Conservation (phyloP, 1,140 invertebrate genomes). For the Ptiloglossa arizonensis region DNA sequence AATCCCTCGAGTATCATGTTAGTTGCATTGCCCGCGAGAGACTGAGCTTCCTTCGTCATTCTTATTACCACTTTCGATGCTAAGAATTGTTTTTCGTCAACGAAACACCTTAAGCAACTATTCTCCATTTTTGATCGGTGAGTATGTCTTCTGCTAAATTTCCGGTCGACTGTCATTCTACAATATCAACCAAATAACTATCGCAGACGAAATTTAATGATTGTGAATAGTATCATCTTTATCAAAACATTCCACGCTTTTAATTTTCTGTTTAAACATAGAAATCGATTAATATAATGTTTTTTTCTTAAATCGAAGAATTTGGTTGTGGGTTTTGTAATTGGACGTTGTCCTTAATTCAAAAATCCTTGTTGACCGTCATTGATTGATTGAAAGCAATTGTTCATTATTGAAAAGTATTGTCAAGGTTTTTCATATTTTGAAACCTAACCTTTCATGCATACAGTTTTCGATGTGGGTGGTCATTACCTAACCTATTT, state of each 20-base stretch:
- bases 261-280: not conserved
- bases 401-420: not conserved
- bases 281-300: not conserved
- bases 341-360: not conserved
- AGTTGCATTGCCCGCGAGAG: not conserved
- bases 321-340: not conserved
- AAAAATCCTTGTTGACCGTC: not conserved
- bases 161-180: constrained; percentile 41
- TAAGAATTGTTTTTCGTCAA: constrained; percentile 16
- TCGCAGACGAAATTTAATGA: not conserved
- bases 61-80: constrained; percentile 20
- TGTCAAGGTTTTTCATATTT: not conserved
- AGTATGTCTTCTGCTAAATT: constrained; percentile 51
- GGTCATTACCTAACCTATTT: constrained; percentile 22
- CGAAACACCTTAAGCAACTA: not conserved
- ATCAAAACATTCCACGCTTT: not conserved
- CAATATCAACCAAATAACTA: constrained; percentile 3
- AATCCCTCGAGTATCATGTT: constrained; percentile 19
- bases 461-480: not conserved
- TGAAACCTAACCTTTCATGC: constrained; percentile 18
- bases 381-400: not conserved
- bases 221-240: not conserved
- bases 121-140: constrained; percentile 42
- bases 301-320: not conserved
- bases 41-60: not conserved